These are phyloP conservation scores for Cynodonichthys magdalenae DNA, from an alignment of 2,797 vertebrate genomes.

Conservation along the genomic window DNA sequence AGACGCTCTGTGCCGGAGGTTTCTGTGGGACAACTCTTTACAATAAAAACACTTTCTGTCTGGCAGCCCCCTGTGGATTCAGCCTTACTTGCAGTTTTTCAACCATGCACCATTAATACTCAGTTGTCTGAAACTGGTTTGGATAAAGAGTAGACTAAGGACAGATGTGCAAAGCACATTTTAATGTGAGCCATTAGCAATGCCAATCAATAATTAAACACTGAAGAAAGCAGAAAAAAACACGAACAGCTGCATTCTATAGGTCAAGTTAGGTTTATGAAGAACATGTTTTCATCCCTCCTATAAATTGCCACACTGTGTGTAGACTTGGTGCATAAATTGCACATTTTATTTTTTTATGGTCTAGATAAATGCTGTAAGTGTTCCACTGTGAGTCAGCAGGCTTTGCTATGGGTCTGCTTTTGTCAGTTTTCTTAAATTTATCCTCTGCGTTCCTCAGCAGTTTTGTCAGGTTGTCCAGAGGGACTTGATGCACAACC, in stretches of 20 bases:
- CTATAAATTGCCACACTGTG: not conserved
- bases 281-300: not conserved
- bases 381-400: not conserved
- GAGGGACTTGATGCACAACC: slow-evolving; percentile 26
- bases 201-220: slow-evolving; percentile 50
- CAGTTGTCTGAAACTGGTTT: slow-evolving; percentile 23
- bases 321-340: not conserved
- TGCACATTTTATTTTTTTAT: not conserved
- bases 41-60: slow-evolving; percentile 32
- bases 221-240: not conserved
- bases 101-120: slow-evolving; percentile 50
- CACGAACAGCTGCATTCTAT: not conserved
- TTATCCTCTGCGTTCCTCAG: slow-evolving; percentile 28
- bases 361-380: not conserved
- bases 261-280: not conserved
- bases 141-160: slow-evolving; percentile 15
- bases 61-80: slow-evolving; percentile 28
- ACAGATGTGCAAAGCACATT: slow-evolving; percentile 14
- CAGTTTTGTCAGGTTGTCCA: slow-evolving; percentile 25
- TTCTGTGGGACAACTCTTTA: slow-evolving; percentile 36
- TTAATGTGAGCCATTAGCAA: slow-evolving; percentile 36
- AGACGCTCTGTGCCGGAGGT: slow-evolving; percentile 1
- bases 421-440: slow-evolving; percentile 11
- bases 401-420: not conserved
- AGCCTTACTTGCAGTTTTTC: slow-evolving; percentile 22